These are phyloP conservation scores for Balaeniceps rex DNA, from an alignment of 2,113 vertebrate species.

Conservation along the genomic window DNA sequence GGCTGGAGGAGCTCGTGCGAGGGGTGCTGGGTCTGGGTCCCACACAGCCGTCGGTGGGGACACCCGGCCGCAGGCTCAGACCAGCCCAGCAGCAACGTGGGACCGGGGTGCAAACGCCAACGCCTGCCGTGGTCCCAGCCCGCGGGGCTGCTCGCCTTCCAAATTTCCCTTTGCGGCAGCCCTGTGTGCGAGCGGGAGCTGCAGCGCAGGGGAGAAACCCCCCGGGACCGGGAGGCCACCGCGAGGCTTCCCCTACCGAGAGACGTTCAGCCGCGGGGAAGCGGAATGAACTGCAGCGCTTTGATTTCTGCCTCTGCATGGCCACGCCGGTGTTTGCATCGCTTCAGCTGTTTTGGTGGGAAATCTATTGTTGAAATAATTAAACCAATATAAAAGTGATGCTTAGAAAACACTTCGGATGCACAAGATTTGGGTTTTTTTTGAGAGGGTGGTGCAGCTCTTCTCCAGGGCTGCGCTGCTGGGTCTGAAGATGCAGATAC, in stretches of 20 bases:
- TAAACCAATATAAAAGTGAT: neutral
- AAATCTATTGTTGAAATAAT: neutral
- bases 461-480: neutral
- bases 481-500: neutral
- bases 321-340: neutral
- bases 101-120: neutral
- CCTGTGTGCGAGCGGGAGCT: neutral
- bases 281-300: neutral
- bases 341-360: neutral
- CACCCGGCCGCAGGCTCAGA: neutral
- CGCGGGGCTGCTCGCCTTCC: fast-evolving
- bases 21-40: neutral
- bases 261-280: neutral
- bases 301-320: neutral
- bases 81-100: neutral
- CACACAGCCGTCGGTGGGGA: neutral
- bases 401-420: neutral
- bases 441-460: neutral
- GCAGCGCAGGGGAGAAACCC: neutral
- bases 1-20: neutral
- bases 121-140: fast-evolving
- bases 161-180: too few species aligned
- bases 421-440: too few species aligned
- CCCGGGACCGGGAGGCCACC: neutral
- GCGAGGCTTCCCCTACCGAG: neutral